Conservation (phyloP, 2,888 invertebrate species). For the Tenodera sinensis region DNA sequence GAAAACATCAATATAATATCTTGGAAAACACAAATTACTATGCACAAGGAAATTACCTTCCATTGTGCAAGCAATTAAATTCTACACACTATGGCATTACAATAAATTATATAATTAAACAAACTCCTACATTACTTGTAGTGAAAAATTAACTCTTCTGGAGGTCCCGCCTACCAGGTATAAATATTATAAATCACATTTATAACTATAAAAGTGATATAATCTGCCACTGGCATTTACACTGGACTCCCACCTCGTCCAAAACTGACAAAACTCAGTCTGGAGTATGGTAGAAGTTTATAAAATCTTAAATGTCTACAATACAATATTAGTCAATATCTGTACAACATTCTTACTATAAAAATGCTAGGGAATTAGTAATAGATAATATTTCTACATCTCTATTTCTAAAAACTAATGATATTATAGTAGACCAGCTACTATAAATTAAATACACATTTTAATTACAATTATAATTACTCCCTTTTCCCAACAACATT, state of each 20-base stretch:
- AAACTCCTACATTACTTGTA: neutral
- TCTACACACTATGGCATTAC: slow-evolving; percentile 4
- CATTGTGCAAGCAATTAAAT: slow-evolving; percentile 30
- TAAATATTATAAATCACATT: neutral
- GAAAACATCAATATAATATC: neutral
- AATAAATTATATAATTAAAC: neutral
- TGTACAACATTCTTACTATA: slow-evolving; percentile 28
- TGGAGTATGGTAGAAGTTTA: neutral
- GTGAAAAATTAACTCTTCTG: neutral
- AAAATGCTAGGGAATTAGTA: slow-evolving; percentile 18
- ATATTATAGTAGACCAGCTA: slow-evolving; percentile 7
- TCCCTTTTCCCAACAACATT: neutral
- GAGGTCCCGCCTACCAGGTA: neutral
- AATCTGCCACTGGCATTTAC: slow-evolving; percentile 24
- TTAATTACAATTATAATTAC: neutral
- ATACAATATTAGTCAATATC: neutral
- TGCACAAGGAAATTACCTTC: slow-evolving; percentile 53
- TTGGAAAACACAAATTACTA: neutral
- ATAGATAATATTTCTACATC: neutral
- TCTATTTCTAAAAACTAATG: neutral
- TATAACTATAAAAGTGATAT: neutral
- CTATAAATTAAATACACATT: neutral
- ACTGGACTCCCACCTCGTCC: slow-evolving; percentile 14
- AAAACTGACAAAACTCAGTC: neutral
- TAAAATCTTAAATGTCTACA: neutral